Evolutionary conservation across 2,888 invertebrate genomes (phyloP).

Genomic region (Parapristionchus giblindavisi): DNA sequence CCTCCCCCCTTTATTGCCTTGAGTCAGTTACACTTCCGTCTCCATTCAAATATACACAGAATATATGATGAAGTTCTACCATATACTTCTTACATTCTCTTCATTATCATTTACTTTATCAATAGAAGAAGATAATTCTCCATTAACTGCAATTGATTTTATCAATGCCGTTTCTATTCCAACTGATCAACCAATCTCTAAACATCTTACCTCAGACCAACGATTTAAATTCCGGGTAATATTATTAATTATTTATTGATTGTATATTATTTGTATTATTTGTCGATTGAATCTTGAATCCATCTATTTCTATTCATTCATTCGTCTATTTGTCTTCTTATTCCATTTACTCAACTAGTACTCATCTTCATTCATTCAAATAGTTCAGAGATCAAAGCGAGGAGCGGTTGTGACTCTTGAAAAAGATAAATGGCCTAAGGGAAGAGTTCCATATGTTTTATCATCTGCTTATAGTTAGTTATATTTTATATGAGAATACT

Average conservation of each 20-base stretch:
- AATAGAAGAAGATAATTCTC: constrained; percentile 21
- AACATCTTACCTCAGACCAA: constrained; percentile 1
- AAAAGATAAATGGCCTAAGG: constrained; percentile 68
- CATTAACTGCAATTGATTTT: constrained; percentile 18
- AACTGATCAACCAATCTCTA: constrained; percentile 43
- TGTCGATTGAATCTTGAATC: background rate
- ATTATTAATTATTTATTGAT: background rate
- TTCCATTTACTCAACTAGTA: background rate
- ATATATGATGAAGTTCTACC: background rate
- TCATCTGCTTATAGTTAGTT: constrained; percentile 65
- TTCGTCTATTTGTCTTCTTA: background rate
- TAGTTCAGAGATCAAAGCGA: constrained; percentile 57
- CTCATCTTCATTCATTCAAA: background rate
- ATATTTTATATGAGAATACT: background rate
- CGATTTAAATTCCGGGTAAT: constrained; percentile 14
- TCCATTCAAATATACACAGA: background rate
- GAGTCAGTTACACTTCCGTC: background rate
- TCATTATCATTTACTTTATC: background rate
- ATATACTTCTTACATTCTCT: constrained; percentile 1
- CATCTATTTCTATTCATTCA: constrained; percentile 23
- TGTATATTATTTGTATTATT: constrained; percentile 10
- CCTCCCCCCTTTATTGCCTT: background rate
- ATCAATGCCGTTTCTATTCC: constrained; percentile 41
- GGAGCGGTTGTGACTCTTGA: constrained; percentile 66
- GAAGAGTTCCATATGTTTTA: constrained; percentile 65